Percentiles rank a stretch among this genome's conserved stretches.
Evolutionary conservation across 1,140 invertebrate species (phyloP).

Genomic region (Glomeris maerens): DNA sequence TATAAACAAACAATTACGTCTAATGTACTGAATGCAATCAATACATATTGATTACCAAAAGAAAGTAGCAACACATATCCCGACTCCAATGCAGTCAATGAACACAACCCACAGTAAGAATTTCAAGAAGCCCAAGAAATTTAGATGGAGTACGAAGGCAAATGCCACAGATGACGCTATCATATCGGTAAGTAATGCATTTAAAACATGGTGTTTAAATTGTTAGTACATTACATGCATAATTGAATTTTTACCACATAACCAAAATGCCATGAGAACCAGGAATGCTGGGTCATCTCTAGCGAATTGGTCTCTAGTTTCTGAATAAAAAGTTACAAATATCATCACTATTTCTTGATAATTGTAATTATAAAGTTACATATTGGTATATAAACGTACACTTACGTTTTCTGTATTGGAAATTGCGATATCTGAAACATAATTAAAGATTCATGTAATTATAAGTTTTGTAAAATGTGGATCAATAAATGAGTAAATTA

Average conservation of each 20-base stretch:
- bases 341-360: constrained; percentile 11
- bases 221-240: neutral
- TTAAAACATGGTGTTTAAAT: constrained; percentile 4
- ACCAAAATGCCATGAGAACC: constrained; percentile 72
- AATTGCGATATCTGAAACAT: constrained; percentile 69
- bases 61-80: constrained; percentile 71
- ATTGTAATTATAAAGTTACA: neutral
- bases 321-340: constrained; percentile 40
- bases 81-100: constrained; percentile 83
- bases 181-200: constrained; percentile 25
- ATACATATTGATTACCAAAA: constrained; percentile 52
- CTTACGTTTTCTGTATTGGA: constrained; percentile 94
- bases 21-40: constrained; percentile 8
- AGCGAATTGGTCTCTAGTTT: constrained; percentile 97
- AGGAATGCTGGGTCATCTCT: constrained; percentile 98
- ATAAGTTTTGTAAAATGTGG: constrained; percentile 15
- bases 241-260: constrained; percentile 49
- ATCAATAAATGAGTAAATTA: constrained; percentile 1
- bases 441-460: constrained; percentile 12
- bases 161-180: constrained; percentile 81
- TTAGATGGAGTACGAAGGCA: constrained; percentile 60
- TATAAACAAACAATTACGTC: constrained; percentile 8
- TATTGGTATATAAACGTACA: constrained; percentile 19
- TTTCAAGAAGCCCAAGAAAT: constrained; percentile 59
- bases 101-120: constrained; percentile 87